Evolutionary conservation across 2,888 invertebrate species (phyloP), one percentile per base, ranked within the genome.

Genomic region (Aspidapion aeneum): DNA sequence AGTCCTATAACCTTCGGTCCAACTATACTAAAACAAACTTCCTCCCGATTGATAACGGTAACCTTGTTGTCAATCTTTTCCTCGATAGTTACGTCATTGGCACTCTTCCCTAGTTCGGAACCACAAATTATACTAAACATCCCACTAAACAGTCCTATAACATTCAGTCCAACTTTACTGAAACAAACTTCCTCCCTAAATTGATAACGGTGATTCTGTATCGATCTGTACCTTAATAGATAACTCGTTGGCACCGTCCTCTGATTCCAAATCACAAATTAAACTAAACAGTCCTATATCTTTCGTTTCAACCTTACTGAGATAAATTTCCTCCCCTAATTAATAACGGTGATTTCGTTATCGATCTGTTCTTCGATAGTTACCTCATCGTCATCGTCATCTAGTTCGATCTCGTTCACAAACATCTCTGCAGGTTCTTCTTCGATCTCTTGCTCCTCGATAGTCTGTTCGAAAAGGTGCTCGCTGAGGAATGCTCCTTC

Each of bases 401-500:
- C 80, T 62, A 80, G 71, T 35, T 79, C 79, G 21, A 80, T 78
- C 68, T 79, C 79, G 63, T 79, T 78, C 16, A 79, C 76, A 68
- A 78, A 79, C 50, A 70, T 71, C 19, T 70, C 69, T 21, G 63
- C 68, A 3, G 35, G 35, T 58, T 75, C 74, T 52, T 74, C 74
- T 61, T 75, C 76, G 21, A 73, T 71, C 71, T 74, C 64, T 71
- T 63, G 18, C 64, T 51, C 61, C 56, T 69, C 69, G 20, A 75
- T 68, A 52, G 72, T 69, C 59, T 73, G 73, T 58, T 74, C 75
- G 64, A 77, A 78, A 20, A 78, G 66, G 57, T 74, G 68, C 62
- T 77, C 78, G 62, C 71, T 74, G 56, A 78, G 68, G 68, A 76
- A 77, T 20, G 74, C 72, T 50, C 72, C 72, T 50, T 76, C 76